A percentile compares a stretch with the other conserved stretches of the same genome.
These are phyloP conservation scores for Drosophila subobscura DNA, from an alignment of 1,140 invertebrate species.

Conservation along the genomic window DNA sequence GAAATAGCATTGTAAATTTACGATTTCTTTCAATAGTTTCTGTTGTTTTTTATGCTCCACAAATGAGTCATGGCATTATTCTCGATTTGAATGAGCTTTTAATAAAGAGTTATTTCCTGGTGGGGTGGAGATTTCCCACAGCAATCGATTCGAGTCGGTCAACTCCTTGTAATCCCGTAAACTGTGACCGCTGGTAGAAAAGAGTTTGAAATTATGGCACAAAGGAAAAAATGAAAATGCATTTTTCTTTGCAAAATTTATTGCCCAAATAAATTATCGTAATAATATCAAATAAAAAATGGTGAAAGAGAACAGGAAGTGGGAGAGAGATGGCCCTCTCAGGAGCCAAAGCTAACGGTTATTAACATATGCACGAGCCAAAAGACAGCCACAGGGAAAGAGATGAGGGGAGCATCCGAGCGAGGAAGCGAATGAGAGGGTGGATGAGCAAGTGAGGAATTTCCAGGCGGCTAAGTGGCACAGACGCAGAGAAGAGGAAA, in stretches of 20 bases:
- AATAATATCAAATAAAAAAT: constrained; percentile 80
- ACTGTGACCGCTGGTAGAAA: constrained; percentile 17
- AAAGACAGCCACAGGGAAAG: constrained; percentile 44
- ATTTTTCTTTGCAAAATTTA: constrained; percentile 77
- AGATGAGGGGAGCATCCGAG: constrained; percentile 20
- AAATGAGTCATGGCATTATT: constrained; percentile 43
- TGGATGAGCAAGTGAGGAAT: constrained; percentile 44
- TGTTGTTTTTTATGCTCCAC: constrained; percentile 17
- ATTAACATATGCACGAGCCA: constrained; percentile 75
- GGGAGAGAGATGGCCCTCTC: constrained; percentile 39
- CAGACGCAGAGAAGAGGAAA: background rate
- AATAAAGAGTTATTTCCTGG: constrained; percentile 39
- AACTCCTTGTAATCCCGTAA: constrained; percentile 33
- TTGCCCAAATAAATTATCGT: constrained; percentile 80
- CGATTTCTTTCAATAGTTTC: constrained; percentile 30
- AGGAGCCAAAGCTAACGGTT: constrained; percentile 73
- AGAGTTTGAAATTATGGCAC: constrained; percentile 75
- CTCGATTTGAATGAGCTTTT: constrained; percentile 44
- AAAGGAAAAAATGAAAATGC: constrained; percentile 73
- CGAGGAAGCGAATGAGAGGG: background rate
- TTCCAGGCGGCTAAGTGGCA: constrained; percentile 57
- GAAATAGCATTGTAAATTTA: constrained; percentile 63
- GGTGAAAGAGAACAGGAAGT: constrained; percentile 1
- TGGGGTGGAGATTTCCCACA: constrained; percentile 10
- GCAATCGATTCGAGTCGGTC: constrained; percentile 23